Percentiles rank a stretch among this genome's conserved stretches.
Conservation (phyloP, 2,113 vertebrate species). For the Lagopus muta region DNA sequence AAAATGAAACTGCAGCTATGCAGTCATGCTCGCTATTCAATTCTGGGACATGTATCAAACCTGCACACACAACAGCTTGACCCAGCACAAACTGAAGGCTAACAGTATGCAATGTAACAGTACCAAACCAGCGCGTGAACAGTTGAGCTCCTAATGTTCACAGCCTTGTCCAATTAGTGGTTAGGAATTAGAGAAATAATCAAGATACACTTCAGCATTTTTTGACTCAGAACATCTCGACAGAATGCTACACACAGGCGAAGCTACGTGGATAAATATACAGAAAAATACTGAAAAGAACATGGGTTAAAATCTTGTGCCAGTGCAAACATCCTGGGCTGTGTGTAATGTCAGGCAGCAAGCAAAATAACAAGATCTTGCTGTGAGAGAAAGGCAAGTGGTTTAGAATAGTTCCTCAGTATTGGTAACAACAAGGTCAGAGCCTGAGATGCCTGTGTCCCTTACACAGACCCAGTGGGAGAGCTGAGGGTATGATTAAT, state of each 20-base stretch:
- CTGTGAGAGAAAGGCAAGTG: background rate
- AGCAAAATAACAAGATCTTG: background rate
- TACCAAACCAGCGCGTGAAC: background rate
- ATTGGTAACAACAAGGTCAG: background rate
- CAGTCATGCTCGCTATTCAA: background rate
- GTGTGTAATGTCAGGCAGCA: background rate
- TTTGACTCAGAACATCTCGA: background rate
- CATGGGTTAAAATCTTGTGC: background rate
- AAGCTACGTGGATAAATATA: background rate
- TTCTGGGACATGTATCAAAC: background rate
- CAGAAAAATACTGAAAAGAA: background rate
- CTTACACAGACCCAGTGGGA: background rate
- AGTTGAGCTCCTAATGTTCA: background rate
- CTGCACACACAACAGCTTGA: background rate
- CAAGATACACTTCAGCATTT: rapidly evolving
- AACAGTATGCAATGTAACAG: background rate
- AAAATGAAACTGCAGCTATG: background rate
- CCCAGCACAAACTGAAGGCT: background rate
- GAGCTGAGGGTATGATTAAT: background rate
- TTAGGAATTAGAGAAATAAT: background rate
- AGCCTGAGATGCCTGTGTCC: background rate
- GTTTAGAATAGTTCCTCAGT: background rate
- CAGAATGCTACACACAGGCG: background rate
- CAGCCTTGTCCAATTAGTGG: background rate
- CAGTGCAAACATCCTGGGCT: background rate